Evolutionary conservation across 1,140 invertebrate genomes (phyloP).

Genomic region (Aricia agestis): DNA sequence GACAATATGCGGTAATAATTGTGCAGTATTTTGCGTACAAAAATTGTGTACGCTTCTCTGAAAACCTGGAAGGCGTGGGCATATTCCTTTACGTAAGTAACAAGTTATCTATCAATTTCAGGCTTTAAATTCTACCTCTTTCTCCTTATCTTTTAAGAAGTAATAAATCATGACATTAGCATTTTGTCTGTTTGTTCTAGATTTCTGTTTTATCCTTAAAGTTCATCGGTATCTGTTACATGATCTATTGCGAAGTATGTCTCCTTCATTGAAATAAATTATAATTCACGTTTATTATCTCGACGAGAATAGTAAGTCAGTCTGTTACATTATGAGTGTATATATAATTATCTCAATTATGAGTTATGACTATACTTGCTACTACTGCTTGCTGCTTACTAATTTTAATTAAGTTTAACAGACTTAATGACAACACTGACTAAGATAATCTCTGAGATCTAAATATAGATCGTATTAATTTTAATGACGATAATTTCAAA

Average conservation of each 20-base stretch:
- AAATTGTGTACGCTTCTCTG: not conserved
- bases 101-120: no score
- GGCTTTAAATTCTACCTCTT: not conserved
- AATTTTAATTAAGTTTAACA: not conserved
- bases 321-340: not conserved
- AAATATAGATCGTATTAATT: not conserved
- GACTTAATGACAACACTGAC: not conserved
- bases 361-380: not conserved
- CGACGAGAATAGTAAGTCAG: not conserved
- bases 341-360: not conserved
- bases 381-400: no score
- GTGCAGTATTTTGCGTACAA: not conserved
- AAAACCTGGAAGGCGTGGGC: not conserved
- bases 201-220: slow-evolving; percentile 3
- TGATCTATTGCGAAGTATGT: slow-evolving; percentile 1
- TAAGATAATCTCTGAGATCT: not conserved
- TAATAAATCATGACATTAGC: slow-evolving; percentile 1
- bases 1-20: not conserved
- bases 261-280: not conserved
- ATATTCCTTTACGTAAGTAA: not conserved
- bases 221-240: slow-evolving; percentile 2
- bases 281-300: slow-evolving; percentile 1
- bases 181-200: not conserved
- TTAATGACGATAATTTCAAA: not conserved
- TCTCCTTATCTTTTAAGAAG: not conserved